Conservation (phyloP, 2,888 invertebrate species). For the Resseliella maxima region DNA sequence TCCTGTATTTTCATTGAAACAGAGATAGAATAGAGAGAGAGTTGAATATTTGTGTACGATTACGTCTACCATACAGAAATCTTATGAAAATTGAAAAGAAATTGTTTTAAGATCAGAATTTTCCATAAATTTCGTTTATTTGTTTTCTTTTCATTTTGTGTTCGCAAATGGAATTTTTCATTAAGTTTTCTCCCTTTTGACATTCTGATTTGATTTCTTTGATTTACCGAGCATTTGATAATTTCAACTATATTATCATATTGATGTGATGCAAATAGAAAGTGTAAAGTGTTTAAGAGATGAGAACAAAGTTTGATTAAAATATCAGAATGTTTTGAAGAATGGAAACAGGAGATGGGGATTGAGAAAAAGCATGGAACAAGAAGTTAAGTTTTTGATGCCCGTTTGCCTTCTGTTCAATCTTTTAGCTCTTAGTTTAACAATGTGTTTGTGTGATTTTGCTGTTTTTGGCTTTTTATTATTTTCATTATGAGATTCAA, state of each 20-base stretch:
- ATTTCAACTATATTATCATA: slow-evolving; percentile 14
- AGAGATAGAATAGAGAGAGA: neutral
- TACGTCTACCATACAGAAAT: neutral
- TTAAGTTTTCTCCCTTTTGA: neutral
- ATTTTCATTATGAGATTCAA: too few relatives aligned
- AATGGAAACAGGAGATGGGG: too few relatives aligned
- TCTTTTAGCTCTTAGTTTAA: neutral
- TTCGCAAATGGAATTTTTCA: slow-evolving; percentile 6
- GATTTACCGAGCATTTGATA: neutral
- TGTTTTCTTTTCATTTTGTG: too few relatives aligned
- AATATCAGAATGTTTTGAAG: neutral
- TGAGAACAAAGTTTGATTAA: neutral
- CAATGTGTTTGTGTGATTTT: neutral
- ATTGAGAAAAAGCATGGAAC: too few relatives aligned
- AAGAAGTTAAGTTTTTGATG: neutral
- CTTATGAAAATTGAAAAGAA: neutral
- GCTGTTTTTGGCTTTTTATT: neutral
- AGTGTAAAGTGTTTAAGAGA: neutral
- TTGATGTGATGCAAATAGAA: neutral
- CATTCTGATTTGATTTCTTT: neutral
- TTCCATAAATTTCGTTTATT: too few relatives aligned
- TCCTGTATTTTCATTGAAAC: neutral
- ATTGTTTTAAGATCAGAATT: neutral
- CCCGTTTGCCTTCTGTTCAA: neutral
- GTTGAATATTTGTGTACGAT: neutral